phyloP scores from a whole-genome alignment of 2,113 vertebrate genomes.

The Anas platyrhynchos region DNA sequence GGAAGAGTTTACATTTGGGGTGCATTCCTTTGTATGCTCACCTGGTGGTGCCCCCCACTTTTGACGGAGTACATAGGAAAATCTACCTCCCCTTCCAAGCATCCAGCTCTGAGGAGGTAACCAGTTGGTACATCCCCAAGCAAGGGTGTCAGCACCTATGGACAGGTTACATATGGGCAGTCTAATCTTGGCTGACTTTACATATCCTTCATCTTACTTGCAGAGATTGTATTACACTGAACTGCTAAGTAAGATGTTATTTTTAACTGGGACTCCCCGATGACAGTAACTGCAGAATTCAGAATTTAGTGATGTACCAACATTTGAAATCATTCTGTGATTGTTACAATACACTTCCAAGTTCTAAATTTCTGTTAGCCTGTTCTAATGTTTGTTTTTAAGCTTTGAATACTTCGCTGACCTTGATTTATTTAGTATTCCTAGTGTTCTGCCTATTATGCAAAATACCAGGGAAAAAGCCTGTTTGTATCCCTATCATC shows the following conservation, averaged over 20 bases:
- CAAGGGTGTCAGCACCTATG: too few species aligned
- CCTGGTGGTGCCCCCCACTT: background rate
- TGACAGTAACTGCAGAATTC: background rate
- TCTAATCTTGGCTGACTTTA: background rate
- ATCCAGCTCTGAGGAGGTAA: background rate
- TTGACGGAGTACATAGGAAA: background rate
- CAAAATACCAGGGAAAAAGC: background rate
- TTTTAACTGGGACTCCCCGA: background rate
- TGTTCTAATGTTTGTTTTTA: background rate
- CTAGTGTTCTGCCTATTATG: background rate
- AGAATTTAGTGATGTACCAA: background rate
- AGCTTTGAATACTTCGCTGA: background rate
- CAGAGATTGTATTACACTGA: background rate
- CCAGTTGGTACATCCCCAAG: background rate
- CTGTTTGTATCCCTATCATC: background rate
- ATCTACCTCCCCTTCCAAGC: background rate
- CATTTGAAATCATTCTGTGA: background rate
- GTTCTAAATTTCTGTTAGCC: background rate
- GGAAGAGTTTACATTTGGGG: background rate
- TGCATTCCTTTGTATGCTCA: background rate
- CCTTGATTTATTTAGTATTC: background rate
- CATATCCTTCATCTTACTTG: background rate
- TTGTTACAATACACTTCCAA: background rate
- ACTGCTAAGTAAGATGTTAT: background rate
- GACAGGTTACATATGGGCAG: background rate